A percentile compares a stretch with the other conserved stretches of the same genome.
phyloP scores from a whole-genome alignment of 2,113 vertebrate genomes.

The Calidris pygmaea region DNA sequence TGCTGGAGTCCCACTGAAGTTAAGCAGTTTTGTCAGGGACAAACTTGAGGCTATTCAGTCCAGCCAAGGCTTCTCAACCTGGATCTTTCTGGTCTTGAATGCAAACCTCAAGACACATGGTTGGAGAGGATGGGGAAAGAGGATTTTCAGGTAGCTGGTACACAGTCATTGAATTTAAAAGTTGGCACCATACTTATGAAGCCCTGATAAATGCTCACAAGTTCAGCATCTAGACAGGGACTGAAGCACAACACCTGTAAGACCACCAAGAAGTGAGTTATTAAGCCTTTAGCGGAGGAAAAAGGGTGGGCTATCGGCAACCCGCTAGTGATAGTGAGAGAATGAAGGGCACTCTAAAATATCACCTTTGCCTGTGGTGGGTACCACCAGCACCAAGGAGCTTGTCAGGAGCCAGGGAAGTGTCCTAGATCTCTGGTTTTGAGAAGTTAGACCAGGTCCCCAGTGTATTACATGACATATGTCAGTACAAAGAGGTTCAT shows the following conservation, averaged over 20 bases:
- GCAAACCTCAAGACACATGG: neutral
- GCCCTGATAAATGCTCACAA: neutral
- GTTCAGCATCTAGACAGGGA: neutral
- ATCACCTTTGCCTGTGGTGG: neutral
- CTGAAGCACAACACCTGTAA: neutral
- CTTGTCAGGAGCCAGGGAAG: neutral
- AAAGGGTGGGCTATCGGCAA: neutral
- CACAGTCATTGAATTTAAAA: neutral
- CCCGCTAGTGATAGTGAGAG: neutral
- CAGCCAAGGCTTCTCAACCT: neutral
- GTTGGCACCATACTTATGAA: neutral
- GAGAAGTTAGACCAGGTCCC: neutral
- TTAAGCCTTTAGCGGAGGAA: neutral
- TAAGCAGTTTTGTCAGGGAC: neutral
- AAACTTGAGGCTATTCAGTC: neutral
- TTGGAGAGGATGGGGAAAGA: neutral
- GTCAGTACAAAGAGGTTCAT: neutral
- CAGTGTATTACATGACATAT: neutral
- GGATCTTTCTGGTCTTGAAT: neutral
- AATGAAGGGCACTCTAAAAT: neutral
- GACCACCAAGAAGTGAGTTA: neutral
- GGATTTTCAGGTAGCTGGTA: neutral
- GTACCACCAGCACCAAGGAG: neutral
- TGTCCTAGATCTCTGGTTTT: neutral
- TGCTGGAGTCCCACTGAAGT: neutral